Evolutionary conservation across 1,140 invertebrate species (phyloP), one percentile per base, ranked within the genome.

Genomic region (Capitella teleta): DNA sequence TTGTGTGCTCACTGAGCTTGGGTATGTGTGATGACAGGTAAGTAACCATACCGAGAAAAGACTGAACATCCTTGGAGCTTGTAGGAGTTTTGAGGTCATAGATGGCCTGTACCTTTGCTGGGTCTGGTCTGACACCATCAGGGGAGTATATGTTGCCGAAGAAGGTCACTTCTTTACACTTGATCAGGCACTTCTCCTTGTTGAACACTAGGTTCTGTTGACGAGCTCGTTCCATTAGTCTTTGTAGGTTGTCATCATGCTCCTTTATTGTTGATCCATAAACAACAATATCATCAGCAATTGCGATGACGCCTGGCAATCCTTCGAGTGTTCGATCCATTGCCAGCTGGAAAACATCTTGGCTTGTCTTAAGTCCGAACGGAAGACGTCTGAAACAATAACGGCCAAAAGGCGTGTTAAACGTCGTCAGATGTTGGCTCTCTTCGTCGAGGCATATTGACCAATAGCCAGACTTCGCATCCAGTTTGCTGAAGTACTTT

Each of bases 91-190:
- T 38, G 41, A 61, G 50, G 3, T 52, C 28, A n/a, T 8, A 28
- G 2, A 75, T 67, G 21, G 63, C 65, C n/a, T 58, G 50, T 1
- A 73, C 52, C 51, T 74, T 74, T 5, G 57, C 53, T 4, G 60
- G 61, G 53, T 73, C 69, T 24, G 64, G 54, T 38, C 57, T 52
- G 5, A 76, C 52, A 4, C 74, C 73, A 12, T 67, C 49, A 28
- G 44, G 44, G 16, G 57, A 54, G 5, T 76, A 51, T 8, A 70
- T 55, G 21, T 69, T 58, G 3, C 53, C 42, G 18, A 56, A 28
- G 24, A 53, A 55, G 16, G 34, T 68, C 62, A 49, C 66, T 47
- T 25, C 54, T n/a, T n/a, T n/a, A n/a, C n/a, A n/a, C n/a, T n/a
- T n/a, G n/a, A n/a, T n/a, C n/a, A n/a, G n/a, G n/a, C n/a, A n/a